Conservation (phyloP, 2,797 vertebrate genomes). For the Miichthys miiuy region DNA sequence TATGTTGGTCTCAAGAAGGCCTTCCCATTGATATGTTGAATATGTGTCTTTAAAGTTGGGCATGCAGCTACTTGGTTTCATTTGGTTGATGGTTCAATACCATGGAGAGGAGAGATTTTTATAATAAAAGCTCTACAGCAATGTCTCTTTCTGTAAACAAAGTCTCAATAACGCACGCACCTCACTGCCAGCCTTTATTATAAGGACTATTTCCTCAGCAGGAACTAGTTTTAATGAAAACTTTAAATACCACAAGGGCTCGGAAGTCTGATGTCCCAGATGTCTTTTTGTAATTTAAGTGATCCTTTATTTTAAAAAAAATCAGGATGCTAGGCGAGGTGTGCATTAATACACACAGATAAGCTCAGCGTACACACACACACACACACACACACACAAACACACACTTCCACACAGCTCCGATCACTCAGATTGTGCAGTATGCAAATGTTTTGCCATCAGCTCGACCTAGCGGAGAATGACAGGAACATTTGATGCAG, state of each 20-base stretch:
- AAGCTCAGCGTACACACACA: background rate
- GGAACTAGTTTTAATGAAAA: constrained; percentile 1
- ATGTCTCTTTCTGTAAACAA: background rate
- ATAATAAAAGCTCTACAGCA: background rate
- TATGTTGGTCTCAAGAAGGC: background rate
- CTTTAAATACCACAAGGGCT: background rate
- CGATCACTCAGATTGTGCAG: constrained; percentile 65
- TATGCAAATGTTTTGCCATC: constrained; percentile 82
- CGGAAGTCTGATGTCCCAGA: background rate
- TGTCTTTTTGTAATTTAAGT: background rate
- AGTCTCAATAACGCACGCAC: background rate
- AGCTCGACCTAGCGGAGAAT: constrained; percentile 71
- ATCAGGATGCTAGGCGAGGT: background rate
- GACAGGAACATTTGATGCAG: constrained; percentile 79
- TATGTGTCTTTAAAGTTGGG: background rate
- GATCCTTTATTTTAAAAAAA: constrained; percentile 5
- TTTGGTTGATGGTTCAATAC: background rate
- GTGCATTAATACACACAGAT: constrained; percentile 17
- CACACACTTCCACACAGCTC: constrained; percentile 38
- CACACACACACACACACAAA: constrained; percentile 20
- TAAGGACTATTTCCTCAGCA: background rate
- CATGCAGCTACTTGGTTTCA: background rate
- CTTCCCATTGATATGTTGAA: background rate
- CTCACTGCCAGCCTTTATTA: constrained; percentile 1
- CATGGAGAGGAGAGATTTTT: background rate